Percentiles rank a stretch among this genome's conserved stretches.
These are phyloP conservation scores for Sarcophaga variegata DNA, from an alignment of 2,888 invertebrate genomes.

Conservation along the genomic window DNA sequence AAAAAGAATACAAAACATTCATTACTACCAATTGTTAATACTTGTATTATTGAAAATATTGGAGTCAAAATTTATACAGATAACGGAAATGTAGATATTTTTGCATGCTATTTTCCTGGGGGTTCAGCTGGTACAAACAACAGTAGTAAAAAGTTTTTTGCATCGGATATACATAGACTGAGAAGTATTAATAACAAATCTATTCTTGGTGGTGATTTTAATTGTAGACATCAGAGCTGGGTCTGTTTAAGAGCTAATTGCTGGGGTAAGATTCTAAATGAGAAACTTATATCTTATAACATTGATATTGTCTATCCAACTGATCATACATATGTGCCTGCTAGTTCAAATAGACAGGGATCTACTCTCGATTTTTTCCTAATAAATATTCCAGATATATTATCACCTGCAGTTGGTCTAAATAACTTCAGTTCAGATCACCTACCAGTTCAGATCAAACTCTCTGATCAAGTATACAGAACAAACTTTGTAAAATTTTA, in stretches of 20 bases:
- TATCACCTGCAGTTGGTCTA: background rate
- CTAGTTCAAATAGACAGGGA: slow-evolving; percentile 12
- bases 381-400: slow-evolving; percentile 1
- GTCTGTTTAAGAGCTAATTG: slow-evolving; percentile 33
- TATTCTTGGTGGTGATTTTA: slow-evolving; percentile 7
- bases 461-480: background rate
- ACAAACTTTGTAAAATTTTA: too few species aligned
- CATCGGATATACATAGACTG: slow-evolving; percentile 6
- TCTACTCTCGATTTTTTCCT: slow-evolving; percentile 15
- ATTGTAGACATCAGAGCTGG: slow-evolving; percentile 18
- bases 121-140: background rate
- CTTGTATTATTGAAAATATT: slow-evolving; percentile 27
- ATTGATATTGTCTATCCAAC: slow-evolving; percentile 1
- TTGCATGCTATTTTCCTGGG: slow-evolving; percentile 36
- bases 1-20: slow-evolving; percentile 12
- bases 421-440: slow-evolving; percentile 24
- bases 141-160: background rate
- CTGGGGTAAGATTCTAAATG: slow-evolving; percentile 26
- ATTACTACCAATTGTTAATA: slow-evolving; percentile 25
- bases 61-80: slow-evolving; percentile 25
- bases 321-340: slow-evolving; percentile 8
- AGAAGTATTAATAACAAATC: background rate
- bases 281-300: slow-evolving; percentile 17
- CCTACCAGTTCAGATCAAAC: background rate
- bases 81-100: slow-evolving; percentile 1